phyloP scores from a whole-genome alignment of 2,888 invertebrate genomes.

The Cosmia pyralina region DNA sequence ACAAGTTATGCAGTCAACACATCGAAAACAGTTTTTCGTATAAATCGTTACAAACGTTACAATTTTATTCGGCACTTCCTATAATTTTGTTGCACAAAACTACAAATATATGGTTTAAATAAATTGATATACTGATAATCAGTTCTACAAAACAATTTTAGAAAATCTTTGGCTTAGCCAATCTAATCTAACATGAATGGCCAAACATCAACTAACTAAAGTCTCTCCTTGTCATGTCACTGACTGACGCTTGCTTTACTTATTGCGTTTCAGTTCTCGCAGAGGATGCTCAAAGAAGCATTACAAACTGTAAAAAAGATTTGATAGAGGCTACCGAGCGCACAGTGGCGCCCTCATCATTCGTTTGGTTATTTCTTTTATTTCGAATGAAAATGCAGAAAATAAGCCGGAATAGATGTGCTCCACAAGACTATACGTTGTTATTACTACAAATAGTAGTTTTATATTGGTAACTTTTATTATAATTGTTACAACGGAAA shows the following conservation, averaged over 20 bases:
- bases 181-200: conserved; percentile 50
- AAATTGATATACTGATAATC: conserved; percentile 13
- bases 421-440: too few species aligned
- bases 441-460: too few species aligned
- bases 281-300: not conserved
- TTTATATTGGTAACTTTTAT: too few species aligned
- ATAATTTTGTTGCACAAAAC: conserved; percentile 16
- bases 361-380: too few species aligned
- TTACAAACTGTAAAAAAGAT: conserved; percentile 14
- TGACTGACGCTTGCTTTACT: conserved; percentile 58
- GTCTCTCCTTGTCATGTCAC: conserved; percentile 53
- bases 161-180: conserved; percentile 45
- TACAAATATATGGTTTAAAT: conserved; percentile 15
- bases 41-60: conserved; percentile 30
- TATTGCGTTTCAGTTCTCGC: conserved; percentile 38
- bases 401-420: too few species aligned
- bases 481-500: too few species aligned
- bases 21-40: conserved; percentile 60
- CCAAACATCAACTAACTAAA: conserved; percentile 68
- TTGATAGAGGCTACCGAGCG: too few species aligned
- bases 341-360: too few species aligned
- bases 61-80: conserved; percentile 29
- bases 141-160: conserved; percentile 48
- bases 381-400: too few species aligned
- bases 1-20: conserved; percentile 78